These are phyloP conservation scores for Oncorhynchus clarkii DNA, from an alignment of 2,113 vertebrate genomes.

Conservation along the genomic window DNA sequence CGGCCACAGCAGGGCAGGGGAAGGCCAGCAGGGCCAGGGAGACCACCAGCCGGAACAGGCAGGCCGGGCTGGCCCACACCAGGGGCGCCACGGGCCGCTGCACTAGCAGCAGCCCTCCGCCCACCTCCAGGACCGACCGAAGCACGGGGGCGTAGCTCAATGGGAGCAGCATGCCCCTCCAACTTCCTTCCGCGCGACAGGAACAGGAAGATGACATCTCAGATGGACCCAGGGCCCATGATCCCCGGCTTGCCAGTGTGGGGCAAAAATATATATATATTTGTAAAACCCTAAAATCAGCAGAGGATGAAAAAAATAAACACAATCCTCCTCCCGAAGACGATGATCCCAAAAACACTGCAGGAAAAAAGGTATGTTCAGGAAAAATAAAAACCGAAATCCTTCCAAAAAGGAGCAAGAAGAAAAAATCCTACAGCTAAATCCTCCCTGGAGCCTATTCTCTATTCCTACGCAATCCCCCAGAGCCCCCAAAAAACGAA, in stretches of 20 bases:
- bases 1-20: conserved; percentile 76
- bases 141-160: conserved; percentile 58
- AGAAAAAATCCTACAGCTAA: conserved; percentile 2
- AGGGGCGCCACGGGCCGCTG: conserved; percentile 44
- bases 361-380: conserved; percentile 22
- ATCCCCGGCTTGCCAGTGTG: conserved; percentile 61
- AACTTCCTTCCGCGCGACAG: conserved; percentile 60
- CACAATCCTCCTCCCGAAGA: conserved; percentile 52
- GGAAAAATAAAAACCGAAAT: conserved; percentile 39
- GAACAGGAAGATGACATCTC: conserved; percentile 75
- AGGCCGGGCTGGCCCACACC: conserved; percentile 68
- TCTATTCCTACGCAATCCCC: conserved; percentile 5
- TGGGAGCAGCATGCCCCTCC: conserved; percentile 63
- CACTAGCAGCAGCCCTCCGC: conserved; percentile 56
- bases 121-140: conserved; percentile 51
- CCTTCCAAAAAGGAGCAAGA: conserved; percentile 39
- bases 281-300: background rate
- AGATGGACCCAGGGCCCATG: conserved; percentile 71
- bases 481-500: background rate
- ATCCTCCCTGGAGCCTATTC: conserved; percentile 7
- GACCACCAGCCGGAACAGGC: conserved; percentile 73
- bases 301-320: conserved; percentile 22
- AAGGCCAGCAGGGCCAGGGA: conserved; percentile 72
- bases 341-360: conserved; percentile 46
- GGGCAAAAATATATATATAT: conserved; percentile 26